phyloP scores from a whole-genome alignment of 1,140 invertebrate species.

The Cryptotermes secundus region DNA sequence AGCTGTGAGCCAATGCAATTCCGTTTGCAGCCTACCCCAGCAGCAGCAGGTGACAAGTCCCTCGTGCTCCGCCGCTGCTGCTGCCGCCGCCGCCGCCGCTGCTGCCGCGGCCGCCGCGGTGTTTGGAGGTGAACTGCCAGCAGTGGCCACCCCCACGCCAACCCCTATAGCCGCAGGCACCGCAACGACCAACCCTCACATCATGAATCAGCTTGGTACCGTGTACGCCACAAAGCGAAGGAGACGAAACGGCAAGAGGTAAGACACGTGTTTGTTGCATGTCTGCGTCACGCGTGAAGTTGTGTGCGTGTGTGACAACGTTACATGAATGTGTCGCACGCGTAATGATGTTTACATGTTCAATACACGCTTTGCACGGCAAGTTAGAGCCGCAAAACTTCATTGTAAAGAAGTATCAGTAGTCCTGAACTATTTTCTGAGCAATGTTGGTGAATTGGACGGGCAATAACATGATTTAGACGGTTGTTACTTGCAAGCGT shows the following conservation, averaged over 20 bases:
- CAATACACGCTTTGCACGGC: no score
- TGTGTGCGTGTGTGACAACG: neutral
- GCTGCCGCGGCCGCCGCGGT: neutral
- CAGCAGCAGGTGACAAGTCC: neutral
- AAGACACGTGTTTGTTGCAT: conserved; percentile 32
- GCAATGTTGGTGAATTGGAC: no score
- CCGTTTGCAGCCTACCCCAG: neutral
- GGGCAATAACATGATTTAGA: no score
- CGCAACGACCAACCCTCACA: conserved; percentile 41
- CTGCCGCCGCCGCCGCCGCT: neutral
- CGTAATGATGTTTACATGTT: no score
- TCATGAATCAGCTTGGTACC: conserved; percentile 86
- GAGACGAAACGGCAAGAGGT: conserved; percentile 93
- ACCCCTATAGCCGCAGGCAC: neutral
- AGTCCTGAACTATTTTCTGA: no score
- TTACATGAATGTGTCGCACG: neutral
- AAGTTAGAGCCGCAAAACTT: no score
- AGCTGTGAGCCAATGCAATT: conserved; percentile 18
- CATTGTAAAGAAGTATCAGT: no score
- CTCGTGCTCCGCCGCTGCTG: neutral
- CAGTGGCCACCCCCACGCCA: conserved; percentile 33
- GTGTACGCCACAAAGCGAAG: conserved; percentile 93
- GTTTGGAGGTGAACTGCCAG: conserved; percentile 38
- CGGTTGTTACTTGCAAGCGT: no score
- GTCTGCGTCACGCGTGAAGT: neutral